phyloP scores from a whole-genome alignment of 2,888 invertebrate genomes.

The Thyatira batis region DNA sequence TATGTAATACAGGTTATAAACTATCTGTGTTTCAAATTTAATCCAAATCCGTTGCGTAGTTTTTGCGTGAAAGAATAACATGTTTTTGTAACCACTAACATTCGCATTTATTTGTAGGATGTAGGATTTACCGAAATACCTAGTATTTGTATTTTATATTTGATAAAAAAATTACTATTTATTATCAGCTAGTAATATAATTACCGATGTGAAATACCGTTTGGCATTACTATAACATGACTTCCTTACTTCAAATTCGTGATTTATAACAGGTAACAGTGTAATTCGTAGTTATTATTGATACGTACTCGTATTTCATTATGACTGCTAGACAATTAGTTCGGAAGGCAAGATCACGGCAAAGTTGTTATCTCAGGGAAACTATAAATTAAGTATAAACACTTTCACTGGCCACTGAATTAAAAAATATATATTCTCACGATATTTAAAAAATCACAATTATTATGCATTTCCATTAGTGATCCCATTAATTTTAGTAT shows the following conservation, averaged over 20 bases:
- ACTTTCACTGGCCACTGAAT: background rate
- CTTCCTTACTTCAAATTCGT: conserved; percentile 37
- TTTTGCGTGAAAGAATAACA: too few relatives aligned
- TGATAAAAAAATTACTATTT: too few relatives aligned
- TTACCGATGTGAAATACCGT: background rate
- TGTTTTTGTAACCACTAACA: too few relatives aligned
- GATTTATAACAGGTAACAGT: conserved; percentile 14
- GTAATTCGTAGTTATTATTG: conserved; percentile 13
- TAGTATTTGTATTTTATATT: too few relatives aligned
- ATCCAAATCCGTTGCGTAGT: too few relatives aligned
- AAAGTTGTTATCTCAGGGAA: background rate
- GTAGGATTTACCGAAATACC: too few relatives aligned
- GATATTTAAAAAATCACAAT: background rate
- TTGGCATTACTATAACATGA: conserved; percentile 8
- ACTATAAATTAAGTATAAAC: background rate
- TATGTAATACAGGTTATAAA: too few relatives aligned
- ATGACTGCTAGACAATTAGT: background rate
- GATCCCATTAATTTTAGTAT: background rate
- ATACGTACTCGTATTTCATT: background rate
- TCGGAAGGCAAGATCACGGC: background rate
- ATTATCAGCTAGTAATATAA: background rate
- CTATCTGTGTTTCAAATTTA: too few relatives aligned
- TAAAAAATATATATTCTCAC: background rate
- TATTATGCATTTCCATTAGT: background rate
- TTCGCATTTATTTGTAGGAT: too few relatives aligned